Evolutionary conservation across 2,888 invertebrate genomes (phyloP), one percentile per base, ranked within the genome.

Genomic region (Falcaria lacertinaria): DNA sequence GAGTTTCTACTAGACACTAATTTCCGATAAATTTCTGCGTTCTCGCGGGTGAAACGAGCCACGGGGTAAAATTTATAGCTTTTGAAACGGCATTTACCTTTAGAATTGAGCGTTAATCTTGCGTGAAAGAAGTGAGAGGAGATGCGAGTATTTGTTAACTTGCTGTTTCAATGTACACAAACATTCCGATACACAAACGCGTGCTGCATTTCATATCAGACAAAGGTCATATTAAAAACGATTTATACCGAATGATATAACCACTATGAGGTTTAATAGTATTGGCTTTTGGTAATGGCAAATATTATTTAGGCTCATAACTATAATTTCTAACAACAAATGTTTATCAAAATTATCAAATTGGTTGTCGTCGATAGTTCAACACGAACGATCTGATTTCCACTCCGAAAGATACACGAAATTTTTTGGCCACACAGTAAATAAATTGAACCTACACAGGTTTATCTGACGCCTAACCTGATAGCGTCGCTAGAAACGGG

Each of bases 31-130:
- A 85, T 84, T 84, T 79, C 78, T 78, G 79, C 76, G 78, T 80
- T 79, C 77, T 79, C 78, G 76, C 74, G 76, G 66, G 74, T 76
- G 74, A 77, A 84, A 83, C 81, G 84, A 82, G 76, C 73, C 74
- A 68, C 69, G 62, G 67, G 58, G 69, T 60, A 69, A 77, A 83
- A 85, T 85, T 85, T 87, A 87, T 83, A 71, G 81, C 77, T 73
- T 80, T 79, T 67, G 78, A 79, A 84, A 78, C 72, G 80, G 70
- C 80, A 71, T 80, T 81, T 79, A 82, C 83, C 78, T 85, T 74
- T 78, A 74, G 81, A 83, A 83, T 81, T 76, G 80, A 73, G 83
- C 80, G 84, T 84, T 86, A 85, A 87, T 86, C 83, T 85, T 82
- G 80, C 82, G 83, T 85, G 77, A 86, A 84, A 79, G 78, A 71